A percentile compares a stretch with the other conserved stretches of the same genome.
Evolutionary conservation across 2,113 vertebrate genomes (phyloP).

Genomic region (Ancistrus triradiatus): DNA sequence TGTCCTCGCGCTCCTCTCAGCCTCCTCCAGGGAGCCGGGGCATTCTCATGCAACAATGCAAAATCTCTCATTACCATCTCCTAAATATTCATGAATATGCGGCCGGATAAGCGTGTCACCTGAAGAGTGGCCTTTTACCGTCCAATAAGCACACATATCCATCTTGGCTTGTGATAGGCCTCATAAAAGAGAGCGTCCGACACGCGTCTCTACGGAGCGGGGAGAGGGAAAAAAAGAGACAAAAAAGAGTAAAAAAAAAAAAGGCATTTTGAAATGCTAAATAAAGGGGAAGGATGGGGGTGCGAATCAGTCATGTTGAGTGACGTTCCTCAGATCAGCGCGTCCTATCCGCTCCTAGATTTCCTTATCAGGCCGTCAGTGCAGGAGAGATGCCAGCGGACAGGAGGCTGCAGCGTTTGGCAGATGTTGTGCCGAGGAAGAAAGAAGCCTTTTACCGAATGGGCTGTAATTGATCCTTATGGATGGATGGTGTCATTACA

Average conservation of each 20-base stretch:
- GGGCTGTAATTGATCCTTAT: no score
- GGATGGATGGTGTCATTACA: no score
- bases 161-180: constrained; percentile 79
- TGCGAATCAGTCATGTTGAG: constrained; percentile 85
- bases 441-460: no score
- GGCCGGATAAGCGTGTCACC: constrained; percentile 87
- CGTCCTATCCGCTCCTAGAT: constrained; percentile 86
- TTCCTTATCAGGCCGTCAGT: constrained; percentile 90
- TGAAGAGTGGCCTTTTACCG: constrained; percentile 91
- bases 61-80: constrained; percentile 94
- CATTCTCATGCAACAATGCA: constrained; percentile 98
- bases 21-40: constrained; percentile 67
- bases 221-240: constrained; percentile 26
- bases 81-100: constrained; percentile 99
- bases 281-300: constrained; percentile 54
- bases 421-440: no score
- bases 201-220: constrained; percentile 66
- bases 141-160: constrained; percentile 95
- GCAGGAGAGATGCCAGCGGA: constrained; percentile 73
- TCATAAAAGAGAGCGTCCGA: constrained; percentile 75
- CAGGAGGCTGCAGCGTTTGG: no score
- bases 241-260: not conserved
- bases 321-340: constrained; percentile 92
- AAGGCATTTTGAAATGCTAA: constrained; percentile 87
- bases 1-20: constrained; percentile 68